Evolutionary conservation across 1,140 invertebrate genomes (phyloP), one percentile per base, ranked within the genome.

Genomic region (Augochlora pura): DNA sequence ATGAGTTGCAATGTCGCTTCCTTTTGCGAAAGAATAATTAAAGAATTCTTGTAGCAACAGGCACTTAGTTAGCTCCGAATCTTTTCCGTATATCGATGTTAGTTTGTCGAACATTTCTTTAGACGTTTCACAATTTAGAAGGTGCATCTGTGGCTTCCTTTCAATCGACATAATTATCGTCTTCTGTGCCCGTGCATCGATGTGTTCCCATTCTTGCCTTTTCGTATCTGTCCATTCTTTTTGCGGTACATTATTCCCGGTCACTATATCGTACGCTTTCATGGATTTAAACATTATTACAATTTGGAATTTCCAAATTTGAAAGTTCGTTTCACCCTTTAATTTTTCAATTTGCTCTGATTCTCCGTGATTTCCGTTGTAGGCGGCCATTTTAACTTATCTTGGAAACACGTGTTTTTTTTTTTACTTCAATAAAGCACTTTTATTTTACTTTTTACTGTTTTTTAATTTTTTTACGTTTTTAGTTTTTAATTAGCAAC

Each of bases 11-110:
- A 75, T 46, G 65, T 66, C 52, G 14, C 32, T 65, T 1, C 32
- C 39, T 57, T 75, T 75, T 42, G 54, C 72, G 14, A 66, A 54
- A 0, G 32, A 18, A 46, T 66, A 75, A 42, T 25, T 66, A 8
- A 42, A 75, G 12, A 75, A 75, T 66, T 75, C 63, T 16, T 57
- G 49, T 32, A 75, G 23, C n/a, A 75, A 4, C 9, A n/a, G 16
- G 32, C n/a, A 66, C 54, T 75, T 75, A 12, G 27, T 54, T 42
- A 57, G 63, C 27, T 75, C 63, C 0, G 32, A 65, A 39, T 74
- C 63, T 27, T 27, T 64, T 21, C 39, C 32, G 25, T 74, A 74
- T 65, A 65, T 54, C 0, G 32, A 16, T n/a, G 23, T 38, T 32
- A 66, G 25, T 65, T 74, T 74, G 6, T n/a, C 23, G 7, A 32